Evolutionary conservation across 2,797 vertebrate genomes (phyloP), one percentile per base, ranked within the genome.

Genomic region (Halcyon smyrnensis): DNA sequence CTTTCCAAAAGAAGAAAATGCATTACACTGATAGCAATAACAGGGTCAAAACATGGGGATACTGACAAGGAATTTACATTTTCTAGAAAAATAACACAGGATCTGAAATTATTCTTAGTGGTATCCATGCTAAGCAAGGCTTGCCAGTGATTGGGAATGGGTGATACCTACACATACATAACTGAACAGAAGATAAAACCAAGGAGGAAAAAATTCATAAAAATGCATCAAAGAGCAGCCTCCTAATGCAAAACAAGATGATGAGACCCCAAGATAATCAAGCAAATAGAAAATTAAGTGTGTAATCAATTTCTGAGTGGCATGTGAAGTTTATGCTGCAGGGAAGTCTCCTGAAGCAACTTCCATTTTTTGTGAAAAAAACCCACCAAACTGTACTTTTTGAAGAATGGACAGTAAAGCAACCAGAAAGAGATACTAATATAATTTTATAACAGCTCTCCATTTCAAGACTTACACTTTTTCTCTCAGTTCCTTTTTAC

Each of bases 1-100:
- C 91, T 95, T 96, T 96, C 91, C 30, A 81, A 88, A 90, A 95
- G 85, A 96, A 96, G 87, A 95, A 95, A 95, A 95, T 56, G 69
- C 73, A 85, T 95, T 95, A 96, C 1, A 15, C 79, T 92, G 73
- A 95, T 54, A 86, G 85, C 45, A 90, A 32, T 81, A 94, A 88
- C 65, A 90, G 45, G 34, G 93, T 77, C 87, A 90, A 86, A 97
- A 48, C n/a, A 57, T 8, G n/a, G 57, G 50, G 20, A 68, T 81
- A 91, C 12, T 71, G 83, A 86, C 53, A 54, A 64, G 24, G 46
- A 87, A 88, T 75, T 90, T 32, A 43, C 7, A 39, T 27, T 81
- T 86, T 43, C 8, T 36, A 78, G 60, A 86, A 84, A n/a, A 89
- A 95, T 12, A 62, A 81, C 59, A 25, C 69, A 60, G 13, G 20